Percentiles rank a stretch among this genome's conserved stretches.
Conservation (phyloP, 2,113 vertebrate species). For the Rousettus leschenaultii region DNA sequence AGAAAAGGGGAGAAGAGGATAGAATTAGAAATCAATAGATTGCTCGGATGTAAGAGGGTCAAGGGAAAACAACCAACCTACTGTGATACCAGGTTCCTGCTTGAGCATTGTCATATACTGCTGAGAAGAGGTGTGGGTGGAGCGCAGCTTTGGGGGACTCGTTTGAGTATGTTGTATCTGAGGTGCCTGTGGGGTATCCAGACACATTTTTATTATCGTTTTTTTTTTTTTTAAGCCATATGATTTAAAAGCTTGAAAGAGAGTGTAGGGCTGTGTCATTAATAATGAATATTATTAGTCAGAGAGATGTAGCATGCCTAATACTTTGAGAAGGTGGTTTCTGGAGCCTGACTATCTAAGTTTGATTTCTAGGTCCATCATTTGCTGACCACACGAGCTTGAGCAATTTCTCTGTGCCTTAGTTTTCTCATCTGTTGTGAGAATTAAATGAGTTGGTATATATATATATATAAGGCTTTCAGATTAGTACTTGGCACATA, state of each 20-base stretch:
- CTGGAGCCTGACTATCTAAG: neutral
- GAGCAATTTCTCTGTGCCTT: neutral
- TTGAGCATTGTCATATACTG: neutral
- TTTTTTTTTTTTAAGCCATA: neutral
- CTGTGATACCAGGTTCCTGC: neutral
- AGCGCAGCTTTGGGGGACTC: neutral
- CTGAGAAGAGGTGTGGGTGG: neutral
- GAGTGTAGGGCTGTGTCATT: neutral
- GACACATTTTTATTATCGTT: neutral
- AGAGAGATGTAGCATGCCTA: neutral
- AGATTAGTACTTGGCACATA: neutral
- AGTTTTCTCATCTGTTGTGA: neutral
- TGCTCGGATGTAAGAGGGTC: neutral
- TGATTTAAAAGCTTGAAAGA: neutral
- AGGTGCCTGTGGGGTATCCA: neutral
- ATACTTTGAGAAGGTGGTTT: neutral
- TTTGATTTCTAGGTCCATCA: neutral
- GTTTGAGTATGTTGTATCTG: neutral
- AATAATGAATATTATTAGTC: neutral
- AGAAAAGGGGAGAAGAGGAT: neutral
- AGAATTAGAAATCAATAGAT: neutral
- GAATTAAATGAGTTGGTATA: neutral
- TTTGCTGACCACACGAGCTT: neutral
- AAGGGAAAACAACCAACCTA: neutral
- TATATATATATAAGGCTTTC: neutral